phyloP scores from a whole-genome alignment of 2,888 invertebrate species.

The Lithosia quadra region DNA sequence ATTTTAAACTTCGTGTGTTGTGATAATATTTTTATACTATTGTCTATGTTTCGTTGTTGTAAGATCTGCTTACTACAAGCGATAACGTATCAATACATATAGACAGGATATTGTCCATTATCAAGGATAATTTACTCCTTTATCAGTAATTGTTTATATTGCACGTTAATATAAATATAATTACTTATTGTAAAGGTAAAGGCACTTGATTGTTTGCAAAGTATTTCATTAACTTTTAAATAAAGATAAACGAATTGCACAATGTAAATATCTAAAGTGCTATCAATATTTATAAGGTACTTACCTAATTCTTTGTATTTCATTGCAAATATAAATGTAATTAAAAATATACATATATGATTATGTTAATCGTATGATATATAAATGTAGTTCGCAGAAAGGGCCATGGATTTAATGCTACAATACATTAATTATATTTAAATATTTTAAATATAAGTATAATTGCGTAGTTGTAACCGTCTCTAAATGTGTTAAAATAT shows the following conservation, averaged over 20 bases:
- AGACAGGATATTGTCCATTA: conserved; percentile 19
- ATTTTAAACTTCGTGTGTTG: conserved; percentile 68
- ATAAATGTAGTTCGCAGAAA: neutral
- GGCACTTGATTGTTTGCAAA: neutral
- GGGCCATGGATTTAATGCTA: conserved; percentile 5
- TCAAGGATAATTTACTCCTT: conserved; percentile 9
- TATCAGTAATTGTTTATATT: conserved; percentile 23
- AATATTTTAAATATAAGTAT: conserved; percentile 29
- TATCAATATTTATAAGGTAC: conserved; percentile 19
- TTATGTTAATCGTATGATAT: neutral
- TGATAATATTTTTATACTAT: conserved; percentile 60
- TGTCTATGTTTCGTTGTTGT: conserved; percentile 37
- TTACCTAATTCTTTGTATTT: conserved; percentile 42
- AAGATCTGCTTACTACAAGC: conserved; percentile 33
- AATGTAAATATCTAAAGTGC: neutral
- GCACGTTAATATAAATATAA: conserved; percentile 23
- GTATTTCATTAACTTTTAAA: conserved; percentile 32
- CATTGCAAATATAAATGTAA: conserved; percentile 29
- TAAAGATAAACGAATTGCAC: conserved; percentile 29
- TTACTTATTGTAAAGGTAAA: conserved; percentile 19
- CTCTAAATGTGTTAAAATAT: neutral
- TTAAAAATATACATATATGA: conserved; percentile 2
- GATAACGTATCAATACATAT: conserved; percentile 23
- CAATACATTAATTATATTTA: conserved; percentile 33
- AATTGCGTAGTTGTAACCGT: conserved; percentile 21